Base-by-base conservation (phyloP, 2,888 invertebrate species). In the Heterodera filipjevi region DNA sequence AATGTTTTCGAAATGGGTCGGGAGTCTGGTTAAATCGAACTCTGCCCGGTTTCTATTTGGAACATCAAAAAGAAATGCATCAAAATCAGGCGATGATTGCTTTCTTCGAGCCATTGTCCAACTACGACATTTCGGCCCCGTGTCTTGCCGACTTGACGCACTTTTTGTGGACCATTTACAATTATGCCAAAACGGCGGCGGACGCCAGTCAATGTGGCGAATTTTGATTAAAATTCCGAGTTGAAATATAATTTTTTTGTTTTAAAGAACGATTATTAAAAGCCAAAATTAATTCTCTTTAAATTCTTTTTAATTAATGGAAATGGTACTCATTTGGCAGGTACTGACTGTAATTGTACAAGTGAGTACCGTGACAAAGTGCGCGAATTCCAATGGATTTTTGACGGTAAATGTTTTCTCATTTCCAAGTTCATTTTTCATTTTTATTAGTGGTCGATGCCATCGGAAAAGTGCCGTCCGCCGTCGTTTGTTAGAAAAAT, bases 381-480 rank as follows among this genome's bases (percentile, higher is more conserved):
- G 75, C 83, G 83, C 46, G 83, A 86, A 53, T 77, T 87, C 59
- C 85, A 86, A 68, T 88, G 88, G 88, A 87, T 88, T 49, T 88
- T 88, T 79, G 85, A 87, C 78, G 87, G 87, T 86, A 39, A 66
- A 44, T 77, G 30, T 74, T 77, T 49, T 30, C 33, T 77, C 49
- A 70, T 53, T 16, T 46, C 49, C n/a, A n/a, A n/a, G n/a, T n/a
- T n/a, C n/a, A n/a, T 46, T 46, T 46, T 32, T 27, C 27, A 33
- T 27, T 22, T 32, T 44, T 78, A 86, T 46, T 39, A 89, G 89
- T 89, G 5, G 81, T 89, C 77, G 89, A 89, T 80, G 83, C 89
- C 14, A 84, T 86, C 80, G 89, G 89, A 32, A 89, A 88, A 80
- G 82, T 88, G 3, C 89, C 89, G 0, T 84, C 89, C 8, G 90